Conservation (phyloP, 2,888 invertebrate genomes). For the Orchestes rusci region DNA sequence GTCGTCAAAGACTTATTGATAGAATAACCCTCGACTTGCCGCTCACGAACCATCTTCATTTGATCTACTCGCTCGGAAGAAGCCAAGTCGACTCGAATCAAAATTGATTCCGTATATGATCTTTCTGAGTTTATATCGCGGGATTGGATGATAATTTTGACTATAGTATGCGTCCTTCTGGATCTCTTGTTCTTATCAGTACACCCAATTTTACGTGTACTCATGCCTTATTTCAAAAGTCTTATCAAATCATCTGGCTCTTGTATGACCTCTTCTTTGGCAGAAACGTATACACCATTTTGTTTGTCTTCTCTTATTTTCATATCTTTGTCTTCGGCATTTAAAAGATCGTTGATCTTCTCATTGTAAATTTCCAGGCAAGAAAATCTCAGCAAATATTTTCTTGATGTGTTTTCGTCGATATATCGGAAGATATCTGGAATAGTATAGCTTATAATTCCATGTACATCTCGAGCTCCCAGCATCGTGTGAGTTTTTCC, state of each 20-base stretch:
- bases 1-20: constrained; percentile 74
- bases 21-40: constrained; percentile 74
- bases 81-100: constrained; percentile 86
- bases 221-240: constrained; percentile 57
- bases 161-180: constrained; percentile 84
- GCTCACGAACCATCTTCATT: constrained; percentile 68
- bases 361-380: constrained; percentile 90
- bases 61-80: constrained; percentile 80
- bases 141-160: constrained; percentile 58
- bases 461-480: constrained; percentile 58
- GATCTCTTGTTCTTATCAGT: constrained; percentile 86
- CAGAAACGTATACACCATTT: constrained; percentile 57
- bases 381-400: constrained; percentile 69
- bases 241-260: constrained; percentile 55
- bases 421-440: constrained; percentile 63
- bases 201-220: constrained; percentile 64
- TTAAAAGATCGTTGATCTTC: constrained; percentile 67
- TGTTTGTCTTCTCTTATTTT: constrained; percentile 57
- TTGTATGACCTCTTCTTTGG: constrained; percentile 58
- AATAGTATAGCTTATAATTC: constrained; percentile 69
- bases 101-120: constrained; percentile 64
- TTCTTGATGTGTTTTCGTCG: constrained; percentile 54
- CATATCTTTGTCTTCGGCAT: constrained; percentile 52
- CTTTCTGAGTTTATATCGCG: constrained; percentile 31
- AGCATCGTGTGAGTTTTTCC: constrained; percentile 84